Base-by-base conservation (phyloP, 2,797 vertebrate species). In the Euphonia xanthogaster region DNA sequence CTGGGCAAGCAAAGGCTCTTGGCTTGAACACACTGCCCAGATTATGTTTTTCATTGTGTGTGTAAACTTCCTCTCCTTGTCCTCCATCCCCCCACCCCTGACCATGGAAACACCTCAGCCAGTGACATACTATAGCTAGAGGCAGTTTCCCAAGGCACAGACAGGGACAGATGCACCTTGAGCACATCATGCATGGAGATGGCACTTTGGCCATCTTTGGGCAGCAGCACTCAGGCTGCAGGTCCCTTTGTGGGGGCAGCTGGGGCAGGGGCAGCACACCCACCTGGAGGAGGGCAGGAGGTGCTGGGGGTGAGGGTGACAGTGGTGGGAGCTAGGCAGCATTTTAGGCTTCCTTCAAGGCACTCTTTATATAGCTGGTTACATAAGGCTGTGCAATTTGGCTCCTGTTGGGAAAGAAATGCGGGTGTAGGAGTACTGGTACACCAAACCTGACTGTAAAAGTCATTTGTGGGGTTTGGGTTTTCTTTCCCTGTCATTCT, bases 351-450 rank as follows among this genome's bases (percentile, higher is more conserved):
- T 75, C 71, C 77, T 80, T 76, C 72, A n/a, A 93, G 68, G 65
- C 42, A 7, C 22, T 89, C 54, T 90, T 93, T 82, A 83, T 92
- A 90, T 90, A 95, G 85, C 72, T 18, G 12, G 45, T 95, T 93
- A 88, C 82, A 88, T 91, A 94, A 96, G 93, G 79, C 93, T 84
- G 55, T 58, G 62, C 68, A 91, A 68, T 96, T 94, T 55, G 83
- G 76, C 79, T 97, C 70, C 92, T 81, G 80, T 63, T 58, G 86
- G 55, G 86, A 94, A 58, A 89, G 81, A 92, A 95, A 94, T 0
- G 1, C 3, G 0, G 21, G 91, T 2, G 86, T 94, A 44, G 93
- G 93, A 91, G 94, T 82, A 51, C 76, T 68, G 62, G 82, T 83
- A 80, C 80, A 90, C 66, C 66, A 80, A 80, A 83, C 68, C 16